phyloP scores from a whole-genome alignment of 2,113 vertebrate species.

The Microtus pennsylvanicus region DNA sequence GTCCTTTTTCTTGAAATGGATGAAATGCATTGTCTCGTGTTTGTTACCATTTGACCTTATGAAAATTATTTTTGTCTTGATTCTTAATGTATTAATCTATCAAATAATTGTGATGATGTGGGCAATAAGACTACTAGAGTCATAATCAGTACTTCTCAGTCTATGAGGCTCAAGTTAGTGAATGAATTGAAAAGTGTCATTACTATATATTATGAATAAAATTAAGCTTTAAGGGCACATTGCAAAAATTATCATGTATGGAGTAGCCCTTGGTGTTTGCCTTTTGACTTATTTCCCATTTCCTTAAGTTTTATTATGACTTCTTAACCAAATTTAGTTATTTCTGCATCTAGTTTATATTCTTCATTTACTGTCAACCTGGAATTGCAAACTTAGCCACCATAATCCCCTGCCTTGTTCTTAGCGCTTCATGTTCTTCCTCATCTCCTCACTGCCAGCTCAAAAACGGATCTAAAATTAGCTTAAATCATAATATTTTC shows the following conservation, averaged over 20 bases:
- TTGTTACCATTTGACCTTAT: neutral
- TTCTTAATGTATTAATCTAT: neutral
- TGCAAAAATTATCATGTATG: neutral
- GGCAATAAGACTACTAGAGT: neutral
- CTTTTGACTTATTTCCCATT: neutral
- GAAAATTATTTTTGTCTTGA: neutral
- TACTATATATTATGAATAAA: neutral
- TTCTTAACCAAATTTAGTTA: neutral
- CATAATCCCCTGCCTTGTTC: neutral
- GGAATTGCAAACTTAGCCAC: neutral
- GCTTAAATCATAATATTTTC: neutral
- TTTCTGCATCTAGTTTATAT: neutral
- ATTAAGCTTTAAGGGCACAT: neutral
- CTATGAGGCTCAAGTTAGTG: neutral
- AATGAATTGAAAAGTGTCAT: neutral
- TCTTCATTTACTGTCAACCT: neutral
- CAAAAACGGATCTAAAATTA: neutral
- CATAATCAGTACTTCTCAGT: neutral
- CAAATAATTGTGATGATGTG: neutral
- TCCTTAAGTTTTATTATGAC: neutral
- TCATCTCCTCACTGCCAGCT: neutral
- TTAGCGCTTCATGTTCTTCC: neutral
- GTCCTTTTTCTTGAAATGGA: neutral
- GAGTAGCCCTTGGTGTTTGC: neutral
- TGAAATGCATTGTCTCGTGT: neutral